phyloP scores from a whole-genome alignment of 1,140 invertebrate species.

The Trachymyrmex cornetzi region DNA sequence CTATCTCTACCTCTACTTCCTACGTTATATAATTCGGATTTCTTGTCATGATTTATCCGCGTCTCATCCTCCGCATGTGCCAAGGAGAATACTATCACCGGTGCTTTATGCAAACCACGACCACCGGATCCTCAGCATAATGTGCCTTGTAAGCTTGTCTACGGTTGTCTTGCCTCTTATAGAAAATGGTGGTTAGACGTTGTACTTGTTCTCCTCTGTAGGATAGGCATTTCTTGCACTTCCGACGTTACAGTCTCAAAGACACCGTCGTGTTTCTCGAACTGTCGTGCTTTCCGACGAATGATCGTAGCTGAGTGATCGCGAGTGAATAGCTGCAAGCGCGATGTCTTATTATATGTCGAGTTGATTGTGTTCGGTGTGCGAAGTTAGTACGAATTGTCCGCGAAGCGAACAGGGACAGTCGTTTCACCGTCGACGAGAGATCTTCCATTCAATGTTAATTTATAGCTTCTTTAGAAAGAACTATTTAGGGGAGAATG shows the following conservation, averaged over 20 bases:
- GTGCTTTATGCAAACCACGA: constrained; percentile 76
- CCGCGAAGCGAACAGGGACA: background rate
- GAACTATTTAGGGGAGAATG: background rate
- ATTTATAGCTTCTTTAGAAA: background rate
- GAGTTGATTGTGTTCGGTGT: constrained; percentile 35
- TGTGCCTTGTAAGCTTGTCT: constrained; percentile 74
- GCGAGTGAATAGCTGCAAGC: constrained; percentile 35
- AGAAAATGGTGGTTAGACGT: constrained; percentile 67
- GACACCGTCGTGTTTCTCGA: constrained; percentile 13
- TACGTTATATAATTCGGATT: constrained; percentile 17
- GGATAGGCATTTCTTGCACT: constrained; percentile 60
- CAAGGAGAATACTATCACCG: constrained; percentile 64
- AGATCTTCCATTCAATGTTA: constrained; percentile 31
- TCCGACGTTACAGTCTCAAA: constrained; percentile 20
- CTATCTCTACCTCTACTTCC: background rate
- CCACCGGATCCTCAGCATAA: constrained; percentile 73
- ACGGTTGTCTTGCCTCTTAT: constrained; percentile 75
- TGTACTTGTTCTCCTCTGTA: constrained; percentile 7
- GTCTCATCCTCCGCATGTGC: constrained; percentile 28
- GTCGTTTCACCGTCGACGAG: too few species aligned
- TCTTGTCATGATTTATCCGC: constrained; percentile 56
- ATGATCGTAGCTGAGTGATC: constrained; percentile 40
- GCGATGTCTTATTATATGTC: constrained; percentile 47
- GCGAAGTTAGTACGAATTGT: constrained; percentile 23
- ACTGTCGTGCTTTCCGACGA: constrained; percentile 28